Base-by-base conservation (phyloP, 2,113 vertebrate genomes). In the Jaculus jaculus region DNA sequence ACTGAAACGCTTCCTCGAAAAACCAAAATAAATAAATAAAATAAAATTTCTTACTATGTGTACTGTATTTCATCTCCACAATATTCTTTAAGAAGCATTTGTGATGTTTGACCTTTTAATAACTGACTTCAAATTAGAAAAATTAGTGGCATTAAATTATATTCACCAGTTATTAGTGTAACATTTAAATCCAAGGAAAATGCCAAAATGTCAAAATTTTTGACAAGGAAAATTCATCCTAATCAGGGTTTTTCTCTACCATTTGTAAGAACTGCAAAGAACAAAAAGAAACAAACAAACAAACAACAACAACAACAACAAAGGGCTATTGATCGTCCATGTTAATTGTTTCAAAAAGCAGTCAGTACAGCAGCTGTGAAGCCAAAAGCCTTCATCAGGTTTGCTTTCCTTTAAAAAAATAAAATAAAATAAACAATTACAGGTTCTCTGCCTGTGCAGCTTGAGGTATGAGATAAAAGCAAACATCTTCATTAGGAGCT, bases 91-190 rank as follows among this genome's bases (percentile, higher is more conserved):
- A 88, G 72, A 91, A 87, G 28, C 32, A 80, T 68, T 65, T 21
- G 0, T 87, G 89, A 90, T 73, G 28, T 72, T 51, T 97, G 94
- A 96, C 90, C 92, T 96, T 97, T 96, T 94, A 91, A 91, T 83
- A 94, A 95, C 63, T 94, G 74, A 92, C 77, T 95, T 90, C 42
- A 75, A 90, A 87, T 89, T 91, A 92, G 85, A 95, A 95, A 90
- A 95, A 72, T 77, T 77, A 89, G 87, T 97, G 94, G 34, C 94
- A 89, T 92, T 95, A 80, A 91, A 37, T 12, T 80, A 20, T 80
- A 78, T 17, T 93, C 66, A 93, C 58, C 71, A 42, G 72, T 87
- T 96, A 90, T 87, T 96, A 94, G 93, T 47, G 68, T 18, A 92
- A 89, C 65, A 92, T 94, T 92, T 94, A 94, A 93, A 90, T 42